Conservation (phyloP, 35 echinoderm and acorn worm genomes). For the Amphiura filiformis region DNA sequence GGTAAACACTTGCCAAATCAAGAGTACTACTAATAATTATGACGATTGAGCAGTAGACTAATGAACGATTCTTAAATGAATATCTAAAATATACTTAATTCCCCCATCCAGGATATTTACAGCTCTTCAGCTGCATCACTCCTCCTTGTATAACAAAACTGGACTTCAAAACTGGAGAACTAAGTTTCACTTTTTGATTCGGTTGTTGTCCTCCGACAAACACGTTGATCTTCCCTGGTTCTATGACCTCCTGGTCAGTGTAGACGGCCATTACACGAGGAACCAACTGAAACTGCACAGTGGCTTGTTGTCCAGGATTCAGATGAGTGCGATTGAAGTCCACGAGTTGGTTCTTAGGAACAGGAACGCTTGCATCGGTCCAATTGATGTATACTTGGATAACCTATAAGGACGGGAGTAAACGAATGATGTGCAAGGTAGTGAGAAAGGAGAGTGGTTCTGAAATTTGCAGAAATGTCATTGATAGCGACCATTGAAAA, state of each 20-base stretch:
- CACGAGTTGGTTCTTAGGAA: conserved; percentile 65
- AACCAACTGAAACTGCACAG: conserved; percentile 46
- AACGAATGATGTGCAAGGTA: too few species aligned
- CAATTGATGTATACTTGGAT: conserved; percentile 87
- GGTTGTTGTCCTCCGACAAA: conserved; percentile 92
- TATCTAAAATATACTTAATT: too few species aligned
- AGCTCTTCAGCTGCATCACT: background rate
- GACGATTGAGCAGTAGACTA: too few species aligned
- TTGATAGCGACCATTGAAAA: background rate
- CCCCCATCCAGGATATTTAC: background rate
- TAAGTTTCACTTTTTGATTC: conserved; percentile 17
- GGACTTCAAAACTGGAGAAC: conserved; percentile 59
- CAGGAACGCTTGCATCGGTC: conserved; percentile 52
- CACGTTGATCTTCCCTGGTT: conserved; percentile 62
- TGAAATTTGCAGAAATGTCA: background rate
- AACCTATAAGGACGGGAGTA: conserved; percentile 62
- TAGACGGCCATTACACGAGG: conserved; percentile 81
- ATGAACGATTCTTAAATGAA: too few species aligned
- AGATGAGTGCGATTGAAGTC: conserved; percentile 54
- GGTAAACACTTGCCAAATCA: too few species aligned
- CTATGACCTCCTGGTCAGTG: conserved; percentile 44
- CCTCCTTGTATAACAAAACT: conserved; percentile 50
- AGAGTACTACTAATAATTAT: too few species aligned
- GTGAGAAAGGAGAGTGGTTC: background rate
- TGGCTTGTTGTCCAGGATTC: background rate